These are phyloP conservation scores for Bungarus multicinctus DNA, from an alignment of 2,113 vertebrate species.

Conservation along the genomic window DNA sequence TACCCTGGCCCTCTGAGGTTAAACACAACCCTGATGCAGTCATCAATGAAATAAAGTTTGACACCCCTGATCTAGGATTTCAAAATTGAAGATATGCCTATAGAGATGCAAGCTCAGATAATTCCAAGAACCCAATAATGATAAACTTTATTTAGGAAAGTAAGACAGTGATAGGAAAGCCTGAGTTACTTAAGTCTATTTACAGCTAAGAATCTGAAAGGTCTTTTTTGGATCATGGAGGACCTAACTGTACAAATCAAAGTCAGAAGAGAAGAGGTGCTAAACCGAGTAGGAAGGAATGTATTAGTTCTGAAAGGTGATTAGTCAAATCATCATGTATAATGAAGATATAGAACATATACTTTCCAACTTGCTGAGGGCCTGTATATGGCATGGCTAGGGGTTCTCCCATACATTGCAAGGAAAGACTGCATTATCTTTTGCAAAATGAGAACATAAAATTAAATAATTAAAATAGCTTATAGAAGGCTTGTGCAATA, in stretches of 20 bases:
- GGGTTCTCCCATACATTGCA: neutral
- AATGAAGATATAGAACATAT: neutral
- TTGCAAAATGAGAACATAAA: neutral
- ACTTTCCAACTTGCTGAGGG: neutral
- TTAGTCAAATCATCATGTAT: neutral
- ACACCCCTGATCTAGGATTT: neutral
- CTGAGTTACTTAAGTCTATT: neutral
- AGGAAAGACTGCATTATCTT: neutral
- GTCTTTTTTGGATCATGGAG: neutral
- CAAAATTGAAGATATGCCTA: neutral
- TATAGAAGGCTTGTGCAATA: neutral
- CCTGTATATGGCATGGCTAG: neutral
- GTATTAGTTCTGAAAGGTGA: neutral
- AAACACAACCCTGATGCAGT: no score
- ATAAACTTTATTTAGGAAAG: neutral
- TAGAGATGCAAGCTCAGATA: neutral
- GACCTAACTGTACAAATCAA: neutral
- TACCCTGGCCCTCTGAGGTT: no score
- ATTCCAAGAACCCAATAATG: neutral
- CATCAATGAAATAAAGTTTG: no score
- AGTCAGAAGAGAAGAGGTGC: neutral
- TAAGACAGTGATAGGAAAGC: neutral
- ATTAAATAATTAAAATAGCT: neutral
- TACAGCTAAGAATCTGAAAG: neutral
- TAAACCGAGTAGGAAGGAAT: neutral